Conservation (phyloP, 2,797 vertebrate genomes). For the Alosa sapidissima region DNA sequence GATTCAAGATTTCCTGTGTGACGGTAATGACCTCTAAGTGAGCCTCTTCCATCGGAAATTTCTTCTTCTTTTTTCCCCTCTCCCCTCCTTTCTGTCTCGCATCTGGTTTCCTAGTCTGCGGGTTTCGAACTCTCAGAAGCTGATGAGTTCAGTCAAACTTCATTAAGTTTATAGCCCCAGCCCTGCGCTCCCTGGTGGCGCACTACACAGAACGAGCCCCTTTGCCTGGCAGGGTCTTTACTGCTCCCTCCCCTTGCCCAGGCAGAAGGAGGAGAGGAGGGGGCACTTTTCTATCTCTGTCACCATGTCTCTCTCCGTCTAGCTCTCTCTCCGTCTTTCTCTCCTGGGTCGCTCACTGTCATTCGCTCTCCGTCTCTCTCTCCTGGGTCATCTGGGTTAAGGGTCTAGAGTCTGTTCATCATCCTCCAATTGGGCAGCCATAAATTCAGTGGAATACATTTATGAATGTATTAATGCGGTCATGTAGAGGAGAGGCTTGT, state of each 20-base stretch:
- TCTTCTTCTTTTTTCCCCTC: slow-evolving; percentile 19
- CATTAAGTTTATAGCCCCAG: slow-evolving; percentile 54
- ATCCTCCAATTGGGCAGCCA: slow-evolving; percentile 50
- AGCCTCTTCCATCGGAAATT: slow-evolving; percentile 50
- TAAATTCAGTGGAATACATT: slow-evolving; percentile 53
- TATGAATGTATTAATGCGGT: slow-evolving; percentile 52
- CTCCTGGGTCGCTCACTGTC: neutral
- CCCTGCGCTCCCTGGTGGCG: slow-evolving; percentile 50
- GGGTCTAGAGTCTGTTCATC: slow-evolving; percentile 48
- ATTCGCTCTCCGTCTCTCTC: slow-evolving; percentile 25
- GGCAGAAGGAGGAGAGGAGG: slow-evolving; percentile 41
- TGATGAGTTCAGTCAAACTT: slow-evolving; percentile 64
- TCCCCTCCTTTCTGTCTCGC: slow-evolving; percentile 32
- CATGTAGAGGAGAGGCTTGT: slow-evolving; percentile 29
- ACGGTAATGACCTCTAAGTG: slow-evolving; percentile 55
- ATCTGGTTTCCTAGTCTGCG: slow-evolving; percentile 54
- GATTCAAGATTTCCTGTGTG: slow-evolving; percentile 44
- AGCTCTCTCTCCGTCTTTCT: slow-evolving; percentile 1
- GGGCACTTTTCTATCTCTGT: slow-evolving; percentile 45
- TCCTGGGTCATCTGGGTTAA: slow-evolving; percentile 41
- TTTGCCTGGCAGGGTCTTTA: slow-evolving; percentile 51
- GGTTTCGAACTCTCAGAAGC: slow-evolving; percentile 50
- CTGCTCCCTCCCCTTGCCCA: slow-evolving; percentile 46
- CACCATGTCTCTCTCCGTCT: slow-evolving; percentile 23
- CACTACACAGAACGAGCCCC: slow-evolving; percentile 46